Evolutionary conservation across 2,113 vertebrate genomes (phyloP).

Genomic region (Barbus barbus): DNA sequence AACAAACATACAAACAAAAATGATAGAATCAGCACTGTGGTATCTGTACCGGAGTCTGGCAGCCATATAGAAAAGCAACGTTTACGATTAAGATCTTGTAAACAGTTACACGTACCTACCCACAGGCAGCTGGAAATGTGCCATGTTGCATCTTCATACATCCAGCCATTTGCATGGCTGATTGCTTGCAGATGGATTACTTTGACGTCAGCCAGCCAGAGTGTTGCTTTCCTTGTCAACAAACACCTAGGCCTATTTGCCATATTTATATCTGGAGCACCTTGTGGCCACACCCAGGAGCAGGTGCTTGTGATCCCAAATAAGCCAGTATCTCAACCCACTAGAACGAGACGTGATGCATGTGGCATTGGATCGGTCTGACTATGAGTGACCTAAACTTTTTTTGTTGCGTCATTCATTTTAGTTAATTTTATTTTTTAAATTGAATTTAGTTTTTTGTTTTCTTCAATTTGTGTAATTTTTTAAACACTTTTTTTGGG

Average conservation of each 20-base stretch:
- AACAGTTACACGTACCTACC: background rate
- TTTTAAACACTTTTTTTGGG: no score
- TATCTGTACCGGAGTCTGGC: background rate
- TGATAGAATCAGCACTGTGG: background rate
- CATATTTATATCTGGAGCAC: background rate
- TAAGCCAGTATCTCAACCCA: conserved; percentile 48
- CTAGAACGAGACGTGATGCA: conserved; percentile 40
- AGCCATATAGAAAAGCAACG: conserved; percentile 17
- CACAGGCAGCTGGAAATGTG: background rate
- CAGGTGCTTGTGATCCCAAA: conserved; percentile 44
- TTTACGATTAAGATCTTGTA: conserved; percentile 46
- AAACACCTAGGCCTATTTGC: background rate
- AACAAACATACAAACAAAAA: conserved; percentile 26
- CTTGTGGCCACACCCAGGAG: conserved; percentile 8
- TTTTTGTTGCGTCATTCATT: background rate
- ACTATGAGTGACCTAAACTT: background rate
- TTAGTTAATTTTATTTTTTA: background rate
- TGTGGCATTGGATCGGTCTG: conserved; percentile 21
- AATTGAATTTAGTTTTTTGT: background rate
- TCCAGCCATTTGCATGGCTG: conserved; percentile 16
- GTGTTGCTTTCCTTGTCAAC: background rate
- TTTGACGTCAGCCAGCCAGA: background rate
- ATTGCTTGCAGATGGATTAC: conserved; percentile 5
- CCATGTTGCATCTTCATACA: background rate
- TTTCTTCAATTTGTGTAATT: no score